Evolutionary conservation across 92 coral and sea anemone genomes (phyloP).

Genomic region (Palythoa grandis): DNA sequence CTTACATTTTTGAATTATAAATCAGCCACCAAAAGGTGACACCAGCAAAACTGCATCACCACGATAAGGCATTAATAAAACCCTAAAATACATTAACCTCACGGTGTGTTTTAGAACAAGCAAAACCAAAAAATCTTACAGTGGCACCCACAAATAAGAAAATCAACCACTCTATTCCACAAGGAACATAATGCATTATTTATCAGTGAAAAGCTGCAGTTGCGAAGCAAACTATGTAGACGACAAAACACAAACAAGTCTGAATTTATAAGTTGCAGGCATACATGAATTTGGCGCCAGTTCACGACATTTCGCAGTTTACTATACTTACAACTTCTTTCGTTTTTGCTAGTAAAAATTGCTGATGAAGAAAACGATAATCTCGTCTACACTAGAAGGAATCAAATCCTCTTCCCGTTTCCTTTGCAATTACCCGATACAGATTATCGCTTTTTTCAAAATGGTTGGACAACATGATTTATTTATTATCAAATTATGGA

Average conservation of each 20-base stretch:
- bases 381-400: background rate
- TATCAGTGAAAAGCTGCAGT: conserved; percentile 15
- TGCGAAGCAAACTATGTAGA: background rate
- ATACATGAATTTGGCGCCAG: background rate
- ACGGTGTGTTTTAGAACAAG: background rate
- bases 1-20: too few species aligned
- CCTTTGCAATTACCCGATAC: background rate
- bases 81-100: background rate
- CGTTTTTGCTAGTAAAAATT: background rate
- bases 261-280: background rate
- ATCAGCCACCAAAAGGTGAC: background rate
- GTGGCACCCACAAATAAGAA: background rate
- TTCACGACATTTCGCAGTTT: background rate
- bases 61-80: background rate
- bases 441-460: background rate
- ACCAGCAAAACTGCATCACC: background rate
- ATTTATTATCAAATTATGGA: background rate
- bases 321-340: background rate
- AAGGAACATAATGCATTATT: conserved; percentile 8
- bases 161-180: background rate
- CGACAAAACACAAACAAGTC: background rate
- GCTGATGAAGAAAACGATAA: background rate
- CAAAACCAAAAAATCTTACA: background rate
- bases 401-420: background rate
- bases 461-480: background rate